Conservation (phyloP, 2,888 invertebrate genomes). For the Phaedon cochleariae region DNA sequence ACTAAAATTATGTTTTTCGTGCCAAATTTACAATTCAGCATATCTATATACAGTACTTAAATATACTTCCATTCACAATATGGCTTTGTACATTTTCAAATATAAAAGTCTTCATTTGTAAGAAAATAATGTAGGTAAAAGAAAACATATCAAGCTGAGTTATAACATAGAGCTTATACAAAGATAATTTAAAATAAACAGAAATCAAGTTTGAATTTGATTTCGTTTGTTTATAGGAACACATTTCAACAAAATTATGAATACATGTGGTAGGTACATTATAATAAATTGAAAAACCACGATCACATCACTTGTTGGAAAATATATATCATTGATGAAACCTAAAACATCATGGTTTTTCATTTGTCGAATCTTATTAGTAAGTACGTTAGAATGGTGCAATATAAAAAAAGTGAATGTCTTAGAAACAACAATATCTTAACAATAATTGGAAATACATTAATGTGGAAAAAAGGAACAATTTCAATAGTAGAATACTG, state of each 20-base stretch:
- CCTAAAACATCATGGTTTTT: not conserved
- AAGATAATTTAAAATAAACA: slow-evolving; percentile 49
- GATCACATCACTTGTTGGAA: not conserved
- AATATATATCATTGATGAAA: not conserved
- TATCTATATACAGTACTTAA: not conserved
- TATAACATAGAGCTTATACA: not conserved
- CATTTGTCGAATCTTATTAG: slow-evolving; percentile 23
- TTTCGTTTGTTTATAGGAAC: slow-evolving; percentile 46
- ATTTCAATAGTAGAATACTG: slow-evolving; percentile 15
- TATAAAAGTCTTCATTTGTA: slow-evolving; percentile 17
- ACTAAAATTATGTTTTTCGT: slow-evolving; percentile 46
- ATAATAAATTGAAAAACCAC: not conserved
- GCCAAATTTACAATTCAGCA: slow-evolving; percentile 6
- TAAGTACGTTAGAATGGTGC: slow-evolving; percentile 30
- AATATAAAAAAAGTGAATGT: slow-evolving; percentile 29
- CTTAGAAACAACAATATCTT: not conserved
- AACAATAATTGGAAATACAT: slow-evolving; percentile 15
- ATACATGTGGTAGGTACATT: slow-evolving; percentile 11
- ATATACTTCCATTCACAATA: slow-evolving; percentile 2
- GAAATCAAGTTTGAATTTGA: slow-evolving; percentile 45
- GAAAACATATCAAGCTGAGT: not conserved
- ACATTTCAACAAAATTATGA: slow-evolving; percentile 30
- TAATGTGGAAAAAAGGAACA: slow-evolving; percentile 14
- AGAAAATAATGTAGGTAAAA: slow-evolving; percentile 4
- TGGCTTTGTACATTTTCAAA: slow-evolving; percentile 9